phyloP scores from a whole-genome alignment of 2,888 invertebrate genomes.

The Habroteleia sp. region DNA sequence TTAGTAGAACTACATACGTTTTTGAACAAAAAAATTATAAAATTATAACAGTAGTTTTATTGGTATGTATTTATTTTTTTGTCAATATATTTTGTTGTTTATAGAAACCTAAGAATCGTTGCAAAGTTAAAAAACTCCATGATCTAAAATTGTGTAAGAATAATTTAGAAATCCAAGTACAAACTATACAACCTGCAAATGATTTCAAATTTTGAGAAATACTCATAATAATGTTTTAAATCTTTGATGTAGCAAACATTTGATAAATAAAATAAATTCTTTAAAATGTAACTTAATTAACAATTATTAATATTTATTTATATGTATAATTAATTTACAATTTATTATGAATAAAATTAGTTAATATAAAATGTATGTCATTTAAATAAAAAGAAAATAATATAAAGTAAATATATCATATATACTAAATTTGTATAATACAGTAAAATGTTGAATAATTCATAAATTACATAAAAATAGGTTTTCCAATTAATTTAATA shows the following conservation, averaged over 20 bases:
- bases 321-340: no score
- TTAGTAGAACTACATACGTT: conserved; percentile 5
- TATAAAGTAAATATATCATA: no score
- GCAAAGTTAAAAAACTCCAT: conserved; percentile 31
- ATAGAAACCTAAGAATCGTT: conserved; percentile 22
- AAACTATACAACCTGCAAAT: conserved; percentile 11
- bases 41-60: conserved; percentile 6
- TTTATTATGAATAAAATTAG: no score
- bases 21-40: conserved; percentile 6
- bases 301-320: no score
- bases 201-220: conserved; percentile 28
- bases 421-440: no score
- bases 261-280: background rate
- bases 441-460: no score
- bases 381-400: no score
- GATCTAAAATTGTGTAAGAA: conserved; percentile 28
- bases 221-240: no score
- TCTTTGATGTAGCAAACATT: no score
- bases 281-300: no score
- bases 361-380: no score
- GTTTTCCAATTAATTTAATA: no score
- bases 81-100: conserved; percentile 1
- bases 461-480: background rate
- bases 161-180: conserved; percentile 25
- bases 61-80: background rate